These are phyloP conservation scores for Burhinus bistriatus DNA, from an alignment of 2,113 vertebrate genomes.

Conservation along the genomic window DNA sequence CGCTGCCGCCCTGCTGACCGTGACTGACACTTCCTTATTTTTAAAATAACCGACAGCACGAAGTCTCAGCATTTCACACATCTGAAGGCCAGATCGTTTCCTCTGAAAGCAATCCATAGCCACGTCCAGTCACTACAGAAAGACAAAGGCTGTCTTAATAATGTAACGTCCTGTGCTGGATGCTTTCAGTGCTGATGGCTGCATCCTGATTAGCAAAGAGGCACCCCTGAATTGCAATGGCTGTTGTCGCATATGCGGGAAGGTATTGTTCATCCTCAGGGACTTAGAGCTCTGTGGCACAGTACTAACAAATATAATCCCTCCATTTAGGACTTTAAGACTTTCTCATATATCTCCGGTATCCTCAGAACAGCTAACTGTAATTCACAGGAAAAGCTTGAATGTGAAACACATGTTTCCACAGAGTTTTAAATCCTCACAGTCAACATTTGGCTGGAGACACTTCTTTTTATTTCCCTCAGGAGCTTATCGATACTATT, in stretches of 20 bases:
- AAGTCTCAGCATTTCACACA: not conserved
- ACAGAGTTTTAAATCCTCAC: not conserved
- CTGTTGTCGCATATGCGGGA: not conserved
- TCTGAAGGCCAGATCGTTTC: not conserved
- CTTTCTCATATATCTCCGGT: not conserved
- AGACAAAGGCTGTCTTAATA: not conserved
- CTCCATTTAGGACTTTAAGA: not conserved
- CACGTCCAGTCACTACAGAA: not conserved
- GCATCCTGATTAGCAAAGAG: not conserved
- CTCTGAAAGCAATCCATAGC: not conserved
- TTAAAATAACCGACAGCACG: not conserved
- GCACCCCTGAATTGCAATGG: not conserved
- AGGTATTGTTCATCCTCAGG: not conserved
- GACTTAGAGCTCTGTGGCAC: not conserved
- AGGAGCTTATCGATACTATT: not conserved
- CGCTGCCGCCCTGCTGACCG: not conserved
- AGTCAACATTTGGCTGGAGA: not conserved
- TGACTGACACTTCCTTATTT: not conserved
- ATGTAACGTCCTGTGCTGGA: not conserved
- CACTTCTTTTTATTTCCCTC: not conserved
- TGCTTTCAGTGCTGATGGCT: not conserved
- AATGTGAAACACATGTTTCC: constrained; percentile 29
- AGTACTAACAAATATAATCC: not conserved
- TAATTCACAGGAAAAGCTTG: constrained; percentile 2
- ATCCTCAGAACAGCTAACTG: not conserved